A percentile compares a stretch with the other conserved stretches of the same genome.
Evolutionary conservation across 2,113 vertebrate species (phyloP).

Genomic region (Mustelus asterias): DNA sequence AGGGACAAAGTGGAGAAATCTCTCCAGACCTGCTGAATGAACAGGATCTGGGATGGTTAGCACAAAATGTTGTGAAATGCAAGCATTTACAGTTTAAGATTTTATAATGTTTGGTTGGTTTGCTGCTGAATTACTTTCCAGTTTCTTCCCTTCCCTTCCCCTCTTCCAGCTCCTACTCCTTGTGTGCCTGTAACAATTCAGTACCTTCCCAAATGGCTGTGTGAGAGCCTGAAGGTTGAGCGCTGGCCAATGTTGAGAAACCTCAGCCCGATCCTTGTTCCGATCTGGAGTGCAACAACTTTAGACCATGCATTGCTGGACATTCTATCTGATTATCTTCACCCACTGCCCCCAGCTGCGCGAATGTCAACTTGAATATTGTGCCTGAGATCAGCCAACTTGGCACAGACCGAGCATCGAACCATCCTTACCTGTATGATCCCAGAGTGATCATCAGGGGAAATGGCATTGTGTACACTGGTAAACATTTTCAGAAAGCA

Average conservation of each 20-base stretch:
- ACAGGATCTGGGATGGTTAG: not conserved
- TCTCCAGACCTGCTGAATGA: constrained; percentile 19
- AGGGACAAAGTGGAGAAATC: constrained; percentile 6
- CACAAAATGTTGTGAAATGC: not conserved
- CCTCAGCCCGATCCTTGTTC: not conserved
- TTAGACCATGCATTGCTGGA: not conserved
- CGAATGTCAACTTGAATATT: not conserved
- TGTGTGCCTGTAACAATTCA: not conserved
- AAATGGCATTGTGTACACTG: not conserved
- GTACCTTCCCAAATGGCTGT: not conserved
- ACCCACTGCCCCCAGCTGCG: too few relatives aligned
- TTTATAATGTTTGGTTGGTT: not conserved
- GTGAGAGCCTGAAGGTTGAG: not conserved
- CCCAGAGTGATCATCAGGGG: not conserved
- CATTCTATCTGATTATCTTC: not conserved
- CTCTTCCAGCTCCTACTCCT: not conserved
- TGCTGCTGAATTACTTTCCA: not conserved
- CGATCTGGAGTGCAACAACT: not conserved
- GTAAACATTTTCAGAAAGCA: not conserved
- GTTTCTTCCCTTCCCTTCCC: not conserved
- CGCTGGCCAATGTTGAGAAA: not conserved
- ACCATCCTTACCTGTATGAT: not conserved
- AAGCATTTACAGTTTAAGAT: not conserved
- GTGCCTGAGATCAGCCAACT: not conserved
- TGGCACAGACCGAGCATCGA: not conserved